A percentile compares a stretch with the other conserved stretches of the same genome.
These are phyloP conservation scores for Chymomyza costata DNA, from an alignment of 1,140 invertebrate genomes.

Conservation along the genomic window DNA sequence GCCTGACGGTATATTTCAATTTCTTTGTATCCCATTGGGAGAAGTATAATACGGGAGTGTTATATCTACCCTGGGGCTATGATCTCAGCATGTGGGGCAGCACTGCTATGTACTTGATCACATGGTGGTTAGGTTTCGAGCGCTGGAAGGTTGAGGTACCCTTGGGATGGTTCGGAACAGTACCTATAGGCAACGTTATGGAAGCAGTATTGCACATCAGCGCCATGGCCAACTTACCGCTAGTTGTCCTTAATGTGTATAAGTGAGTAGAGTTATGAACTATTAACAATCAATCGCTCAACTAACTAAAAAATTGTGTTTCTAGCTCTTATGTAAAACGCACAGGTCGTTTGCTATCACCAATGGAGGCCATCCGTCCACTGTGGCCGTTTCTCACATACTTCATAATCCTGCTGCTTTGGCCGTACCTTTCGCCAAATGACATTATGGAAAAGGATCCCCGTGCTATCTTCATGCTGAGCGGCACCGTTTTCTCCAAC, in stretches of 20 bases:
- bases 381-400: slow-evolving; percentile 86
- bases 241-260: slow-evolving; percentile 92
- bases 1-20: slow-evolving; percentile 93
- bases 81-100: slow-evolving; percentile 90
- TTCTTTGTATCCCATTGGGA: slow-evolving; percentile 98
- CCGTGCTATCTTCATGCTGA: slow-evolving; percentile 87
- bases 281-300: too few species aligned
- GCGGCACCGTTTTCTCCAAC: slow-evolving; percentile 95
- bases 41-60: slow-evolving; percentile 96
- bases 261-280: slow-evolving; percentile 79
- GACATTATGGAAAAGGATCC: slow-evolving; percentile 89
- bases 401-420: slow-evolving; percentile 84
- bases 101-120: slow-evolving; percentile 67
- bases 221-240: slow-evolving; percentile 89
- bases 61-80: slow-evolving; percentile 98
- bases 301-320: slow-evolving; percentile 19
- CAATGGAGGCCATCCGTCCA: slow-evolving; percentile 87
- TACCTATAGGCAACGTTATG: slow-evolving; percentile 85
- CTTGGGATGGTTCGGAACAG: slow-evolving; percentile 74
- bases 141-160: slow-evolving; percentile 89
- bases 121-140: slow-evolving; percentile 81
- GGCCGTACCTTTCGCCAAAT: slow-evolving; percentile 86
- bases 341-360: slow-evolving; percentile 87
- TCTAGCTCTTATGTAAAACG: slow-evolving; percentile 84
- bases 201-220: slow-evolving; percentile 90